Base-by-base conservation (phyloP, 2,888 invertebrate genomes). In the Antheraea yamamai region DNA sequence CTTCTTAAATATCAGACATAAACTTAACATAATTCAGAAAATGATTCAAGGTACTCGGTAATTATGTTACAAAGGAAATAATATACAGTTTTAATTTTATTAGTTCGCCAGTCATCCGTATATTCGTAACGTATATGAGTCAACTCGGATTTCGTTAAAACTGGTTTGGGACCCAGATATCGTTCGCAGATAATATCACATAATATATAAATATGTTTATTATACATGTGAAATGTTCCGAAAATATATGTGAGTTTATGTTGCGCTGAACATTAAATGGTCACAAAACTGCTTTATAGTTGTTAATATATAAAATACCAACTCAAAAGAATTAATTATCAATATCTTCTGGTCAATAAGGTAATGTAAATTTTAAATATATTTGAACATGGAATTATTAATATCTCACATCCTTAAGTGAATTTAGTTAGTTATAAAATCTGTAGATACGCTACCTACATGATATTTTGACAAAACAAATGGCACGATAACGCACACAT, bases 361-460 rank as follows among this genome's bases (percentile, higher is more conserved):
- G 7, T 14, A 52, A 23, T 72, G 26, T 23, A 14, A 30, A 16
- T 16, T 79, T n/a, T 6, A n/a, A 70, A 23, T 8, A 39, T n/a
- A 39, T 70, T 39, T 4, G 35, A 20, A 35, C 30, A 20, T 68
- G 35, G 39, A 70, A 39, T 39, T 70, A 70, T 39, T 39, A 70
- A n/a, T 4, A 39, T 16, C 16, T 4, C 2, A 18, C n/a, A 39
- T 70, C 30, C 12, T 68, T 35, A 20, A 39, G 39, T 39, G 82
- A 80, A 79, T 81, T 81, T 76, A 79, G 76, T 84, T 75, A 83
- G 88, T 76, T 30, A 3, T 30, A 30, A 30, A 30, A 30, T 30
- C 30, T 30, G 30, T 30, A 30, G 30, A 30, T 30, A 30, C 30
- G 30, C 30, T 30, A 30, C 30, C 2, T 30, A 30, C 30, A 30